Evolutionary conservation across 1,140 invertebrate genomes (phyloP), one percentile per base, ranked within the genome.

Genomic region (Drosophila repleta): DNA sequence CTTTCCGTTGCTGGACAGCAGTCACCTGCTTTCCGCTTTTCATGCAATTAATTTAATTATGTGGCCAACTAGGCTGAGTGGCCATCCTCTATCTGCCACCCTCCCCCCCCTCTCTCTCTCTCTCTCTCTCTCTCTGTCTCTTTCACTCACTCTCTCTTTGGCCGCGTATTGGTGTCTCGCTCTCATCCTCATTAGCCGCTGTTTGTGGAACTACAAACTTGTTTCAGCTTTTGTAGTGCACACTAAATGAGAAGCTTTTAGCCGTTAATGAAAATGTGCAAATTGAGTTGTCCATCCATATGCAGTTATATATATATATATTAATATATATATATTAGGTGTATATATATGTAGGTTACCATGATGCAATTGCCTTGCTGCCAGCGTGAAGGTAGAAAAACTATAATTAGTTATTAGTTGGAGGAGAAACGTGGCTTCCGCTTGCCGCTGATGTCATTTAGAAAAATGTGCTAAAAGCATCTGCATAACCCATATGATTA

Each of bases 11-110:
- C 32, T 35, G 11, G 32, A 35, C 26, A 32, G 52, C 26, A 32
- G 52, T 71, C 46, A 57, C 62, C 68, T 37, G 63, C 11, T 60
- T 75, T 75, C 32, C 58, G 52, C 51, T 51, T 58, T 68, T 64
- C 61, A 67, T 80, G 82, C 83, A 88, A 88, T 83, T 88, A 88
- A 88, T 88, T 88, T 88, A 88, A 88, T 88, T 88, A 88, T 88
- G 83, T 79, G 83, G 79, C 77, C 73, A 79, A 79, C 73, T 74
- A 70, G 51, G 52, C 8, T 60, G 37, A 57, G 45, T 64, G 61
- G 48, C 43, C 35, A 64, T 46, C 37, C n/a, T 18, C 41, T 24
- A 64, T 46, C 37, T 11, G n/a, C 41, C 17, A 15, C 20, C 13
- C 6, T 21, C n/a, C 17, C 13, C 20, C 13, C 6, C 15, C 72